These are phyloP conservation scores for Labeo catla DNA, from an alignment of 2,113 vertebrate genomes.

Conservation along the genomic window DNA sequence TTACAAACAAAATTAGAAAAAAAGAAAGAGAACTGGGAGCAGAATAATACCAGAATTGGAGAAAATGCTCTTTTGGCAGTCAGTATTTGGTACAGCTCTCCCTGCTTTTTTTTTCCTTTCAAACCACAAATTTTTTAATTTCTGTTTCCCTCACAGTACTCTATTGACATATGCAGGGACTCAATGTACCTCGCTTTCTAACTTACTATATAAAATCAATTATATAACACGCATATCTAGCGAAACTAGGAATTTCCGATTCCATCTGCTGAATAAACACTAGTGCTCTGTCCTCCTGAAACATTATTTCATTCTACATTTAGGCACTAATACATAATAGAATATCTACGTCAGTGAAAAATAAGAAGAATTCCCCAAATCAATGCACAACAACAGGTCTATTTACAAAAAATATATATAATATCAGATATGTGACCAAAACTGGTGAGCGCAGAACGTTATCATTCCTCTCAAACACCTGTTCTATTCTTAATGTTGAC, in stretches of 20 bases:
- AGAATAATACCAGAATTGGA: constrained; percentile 38
- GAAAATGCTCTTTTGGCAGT: constrained; percentile 52
- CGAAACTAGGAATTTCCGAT: constrained; percentile 13
- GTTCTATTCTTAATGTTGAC: constrained; percentile 30
- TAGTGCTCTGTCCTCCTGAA: constrained; percentile 71
- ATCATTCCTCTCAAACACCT: constrained; percentile 80
- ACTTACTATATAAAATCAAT: constrained; percentile 14
- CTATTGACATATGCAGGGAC: not conserved
- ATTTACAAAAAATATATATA: constrained; percentile 71
- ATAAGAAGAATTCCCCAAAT: constrained; percentile 64
- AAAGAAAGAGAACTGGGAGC: constrained; percentile 3
- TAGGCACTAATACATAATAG: constrained; percentile 73
- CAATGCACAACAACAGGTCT: constrained; percentile 64
- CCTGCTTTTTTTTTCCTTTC: constrained; percentile 12
- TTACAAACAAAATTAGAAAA: not conserved
- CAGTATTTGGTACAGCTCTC: constrained; percentile 44
- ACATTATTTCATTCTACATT: constrained; percentile 71
- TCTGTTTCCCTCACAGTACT: constrained; percentile 10
- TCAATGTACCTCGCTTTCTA: constrained; percentile 16
- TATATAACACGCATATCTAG: not conserved
- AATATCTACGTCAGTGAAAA: constrained; percentile 62
- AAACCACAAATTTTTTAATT: constrained; percentile 31
- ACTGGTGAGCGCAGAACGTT: constrained; percentile 42
- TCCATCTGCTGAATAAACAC: constrained; percentile 55
- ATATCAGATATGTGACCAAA: constrained; percentile 33